These are phyloP conservation scores for Melanophora roralis DNA, from an alignment of 2,888 invertebrate genomes.

Conservation along the genomic window DNA sequence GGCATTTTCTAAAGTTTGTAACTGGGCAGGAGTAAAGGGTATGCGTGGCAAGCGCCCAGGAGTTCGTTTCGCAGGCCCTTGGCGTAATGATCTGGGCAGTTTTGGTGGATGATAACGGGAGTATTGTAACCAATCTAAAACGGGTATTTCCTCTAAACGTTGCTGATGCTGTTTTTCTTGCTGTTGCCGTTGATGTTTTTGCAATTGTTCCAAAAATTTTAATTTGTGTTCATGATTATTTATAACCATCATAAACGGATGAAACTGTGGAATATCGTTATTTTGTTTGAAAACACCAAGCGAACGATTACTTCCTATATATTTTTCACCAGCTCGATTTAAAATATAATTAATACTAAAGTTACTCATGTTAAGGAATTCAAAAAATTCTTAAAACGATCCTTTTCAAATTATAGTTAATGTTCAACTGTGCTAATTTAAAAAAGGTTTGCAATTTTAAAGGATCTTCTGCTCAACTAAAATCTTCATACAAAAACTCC, in stretches of 20 bases:
- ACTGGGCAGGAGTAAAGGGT: constrained; percentile 83
- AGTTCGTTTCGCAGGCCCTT: constrained; percentile 78
- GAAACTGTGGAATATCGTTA: constrained; percentile 54
- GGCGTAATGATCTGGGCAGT: constrained; percentile 78
- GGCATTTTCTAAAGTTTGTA: constrained; percentile 81
- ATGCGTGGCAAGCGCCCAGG: constrained; percentile 82
- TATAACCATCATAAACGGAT: constrained; percentile 57
- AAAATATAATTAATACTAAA: constrained; percentile 82
- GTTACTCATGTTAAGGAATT: constrained; percentile 72
- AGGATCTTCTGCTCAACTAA: constrained; percentile 44
- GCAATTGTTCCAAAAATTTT: constrained; percentile 44
- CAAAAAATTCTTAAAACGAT: constrained; percentile 40
- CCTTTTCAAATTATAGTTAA: constrained; percentile 54
- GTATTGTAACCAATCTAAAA: constrained; percentile 82
- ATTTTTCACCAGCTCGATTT: constrained; percentile 78
- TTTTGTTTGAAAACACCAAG: constrained; percentile 68
- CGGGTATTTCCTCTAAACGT: constrained; percentile 65
- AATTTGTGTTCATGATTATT: constrained; percentile 40
- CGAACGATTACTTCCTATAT: constrained; percentile 72
- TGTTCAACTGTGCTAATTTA: constrained; percentile 63
- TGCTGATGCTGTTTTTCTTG: constrained; percentile 37
- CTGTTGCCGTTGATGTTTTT: constrained; percentile 39
- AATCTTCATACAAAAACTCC: constrained; percentile 61
- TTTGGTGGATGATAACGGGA: constrained; percentile 85
- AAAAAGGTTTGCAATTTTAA: constrained; percentile 54